These are phyloP conservation scores for Anguilla anguilla DNA, from an alignment of 2,797 vertebrate genomes.

Conservation along the genomic window DNA sequence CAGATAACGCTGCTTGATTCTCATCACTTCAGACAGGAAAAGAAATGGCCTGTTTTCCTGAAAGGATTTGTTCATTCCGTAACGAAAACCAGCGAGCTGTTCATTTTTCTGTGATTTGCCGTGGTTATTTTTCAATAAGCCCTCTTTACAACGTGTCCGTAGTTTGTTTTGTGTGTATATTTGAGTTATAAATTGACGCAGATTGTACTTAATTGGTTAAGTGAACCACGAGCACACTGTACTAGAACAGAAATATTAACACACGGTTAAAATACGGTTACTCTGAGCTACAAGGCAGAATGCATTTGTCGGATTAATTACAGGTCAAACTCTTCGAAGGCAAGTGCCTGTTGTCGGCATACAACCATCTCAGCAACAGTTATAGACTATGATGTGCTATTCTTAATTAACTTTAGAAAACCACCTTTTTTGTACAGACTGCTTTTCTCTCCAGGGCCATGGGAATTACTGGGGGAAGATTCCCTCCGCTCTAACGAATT, in stretches of 20 bases:
- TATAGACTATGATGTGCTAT: constrained; percentile 34
- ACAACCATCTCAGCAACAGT: constrained; percentile 26
- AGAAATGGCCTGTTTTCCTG: not conserved
- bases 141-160: not conserved
- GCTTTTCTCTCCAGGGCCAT: constrained; percentile 10
- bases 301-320: constrained; percentile 27
- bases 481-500: constrained; percentile 52
- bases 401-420: constrained; percentile 48
- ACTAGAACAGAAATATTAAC: not conserved
- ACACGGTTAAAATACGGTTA: not conserved
- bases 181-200: not conserved
- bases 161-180: not conserved
- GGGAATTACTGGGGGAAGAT: constrained; percentile 42
- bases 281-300: not conserved
- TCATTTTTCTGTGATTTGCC: not conserved
- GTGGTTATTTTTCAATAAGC: not conserved
- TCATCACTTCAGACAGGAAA: not conserved
- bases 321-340: not conserved
- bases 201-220: not conserved
- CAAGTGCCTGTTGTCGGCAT: constrained; percentile 18
- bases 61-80: not conserved
- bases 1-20: not conserved
- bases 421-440: constrained; percentile 25
- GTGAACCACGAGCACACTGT: not conserved
- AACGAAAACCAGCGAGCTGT: not conserved